A percentile compares a stretch with the other conserved stretches of the same genome.
Conservation (phyloP, 2,888 invertebrate genomes). For the Acheta domesticus region DNA sequence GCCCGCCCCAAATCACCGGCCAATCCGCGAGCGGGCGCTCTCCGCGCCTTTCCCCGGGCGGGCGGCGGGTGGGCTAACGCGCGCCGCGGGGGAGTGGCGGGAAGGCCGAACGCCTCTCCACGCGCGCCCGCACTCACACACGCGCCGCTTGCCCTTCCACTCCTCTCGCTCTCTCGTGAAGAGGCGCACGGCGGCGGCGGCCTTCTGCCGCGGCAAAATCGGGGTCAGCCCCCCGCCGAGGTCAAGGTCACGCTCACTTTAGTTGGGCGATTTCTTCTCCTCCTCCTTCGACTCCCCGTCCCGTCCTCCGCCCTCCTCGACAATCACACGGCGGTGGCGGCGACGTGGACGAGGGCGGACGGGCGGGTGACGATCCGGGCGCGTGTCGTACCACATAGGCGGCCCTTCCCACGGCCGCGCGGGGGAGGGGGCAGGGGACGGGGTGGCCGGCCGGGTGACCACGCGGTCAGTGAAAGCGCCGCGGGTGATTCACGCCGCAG, state of each 20-base stretch:
- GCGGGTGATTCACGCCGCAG: background rate
- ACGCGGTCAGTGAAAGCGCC: slow-evolving; percentile 9
- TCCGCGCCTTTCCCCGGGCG: no score
- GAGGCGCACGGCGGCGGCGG: no score
- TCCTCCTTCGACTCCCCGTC: no score
- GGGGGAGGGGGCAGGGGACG: background rate
- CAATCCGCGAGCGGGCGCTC: no score
- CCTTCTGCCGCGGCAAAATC: background rate
- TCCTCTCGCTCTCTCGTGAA: no score
- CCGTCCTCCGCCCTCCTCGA: background rate
- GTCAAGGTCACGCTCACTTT: background rate
- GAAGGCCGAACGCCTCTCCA: no score
- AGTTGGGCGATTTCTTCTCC: background rate
- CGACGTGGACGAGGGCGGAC: background rate
- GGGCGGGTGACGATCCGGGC: background rate
- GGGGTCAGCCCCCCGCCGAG: background rate
- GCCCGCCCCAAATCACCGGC: no score
- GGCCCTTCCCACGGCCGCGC: background rate
- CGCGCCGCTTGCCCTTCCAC: no score
- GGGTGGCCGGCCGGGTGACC: background rate
- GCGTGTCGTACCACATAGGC: background rate
- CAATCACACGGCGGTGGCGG: slow-evolving; percentile 2
- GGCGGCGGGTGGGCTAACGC: no score
- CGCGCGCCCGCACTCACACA: no score
- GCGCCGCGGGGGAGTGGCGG: no score